Percentiles rank a stretch among this genome's conserved stretches.
These are phyloP conservation scores for Yponomeuta malinellus DNA, from an alignment of 2,888 invertebrate species.

Conservation along the genomic window DNA sequence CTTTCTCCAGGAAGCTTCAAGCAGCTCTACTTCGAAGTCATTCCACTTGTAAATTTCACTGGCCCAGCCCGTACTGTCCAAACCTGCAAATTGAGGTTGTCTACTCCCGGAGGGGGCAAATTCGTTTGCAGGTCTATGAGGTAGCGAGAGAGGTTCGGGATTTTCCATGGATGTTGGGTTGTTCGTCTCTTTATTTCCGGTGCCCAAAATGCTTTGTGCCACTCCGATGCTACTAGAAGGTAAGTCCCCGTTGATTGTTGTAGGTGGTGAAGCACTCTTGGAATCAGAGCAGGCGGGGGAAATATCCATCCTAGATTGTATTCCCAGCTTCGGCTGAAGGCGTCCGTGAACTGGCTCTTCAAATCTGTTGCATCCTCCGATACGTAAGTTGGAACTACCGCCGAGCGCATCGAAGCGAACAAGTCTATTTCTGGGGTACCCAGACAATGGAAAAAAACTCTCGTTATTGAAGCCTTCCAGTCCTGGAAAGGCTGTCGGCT, in stretches of 20 bases:
- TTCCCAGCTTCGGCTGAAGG: slow-evolving; percentile 24
- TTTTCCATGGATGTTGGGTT: neutral
- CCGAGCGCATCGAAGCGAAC: too few relatives aligned
- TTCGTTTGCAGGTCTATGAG: too few relatives aligned
- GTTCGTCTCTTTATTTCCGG: slow-evolving; percentile 7
- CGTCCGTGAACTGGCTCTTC: slow-evolving; percentile 13
- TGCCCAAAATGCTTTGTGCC: slow-evolving; percentile 8
- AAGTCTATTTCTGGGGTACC: too few relatives aligned
- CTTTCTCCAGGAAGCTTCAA: slow-evolving; percentile 6
- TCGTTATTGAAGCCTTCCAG: too few relatives aligned
- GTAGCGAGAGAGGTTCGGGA: too few relatives aligned
- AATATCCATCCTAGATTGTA: slow-evolving; percentile 25
- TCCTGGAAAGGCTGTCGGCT: too few relatives aligned
- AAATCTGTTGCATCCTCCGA: too few relatives aligned
- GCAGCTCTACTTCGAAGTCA: neutral
- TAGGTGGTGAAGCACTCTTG: slow-evolving; percentile 24
- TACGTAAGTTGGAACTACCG: too few relatives aligned
- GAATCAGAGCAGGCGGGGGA: slow-evolving; percentile 27
- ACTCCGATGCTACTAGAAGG: slow-evolving; percentile 13
- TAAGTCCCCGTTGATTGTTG: slow-evolving; percentile 22
- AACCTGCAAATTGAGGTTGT: too few relatives aligned
- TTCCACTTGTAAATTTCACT: neutral
- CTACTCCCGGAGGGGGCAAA: too few relatives aligned
- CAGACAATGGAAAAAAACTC: too few relatives aligned
- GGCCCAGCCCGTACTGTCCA: too few relatives aligned